Conservation (phyloP, 2,888 invertebrate genomes). For the Dichetophora obliterata region DNA sequence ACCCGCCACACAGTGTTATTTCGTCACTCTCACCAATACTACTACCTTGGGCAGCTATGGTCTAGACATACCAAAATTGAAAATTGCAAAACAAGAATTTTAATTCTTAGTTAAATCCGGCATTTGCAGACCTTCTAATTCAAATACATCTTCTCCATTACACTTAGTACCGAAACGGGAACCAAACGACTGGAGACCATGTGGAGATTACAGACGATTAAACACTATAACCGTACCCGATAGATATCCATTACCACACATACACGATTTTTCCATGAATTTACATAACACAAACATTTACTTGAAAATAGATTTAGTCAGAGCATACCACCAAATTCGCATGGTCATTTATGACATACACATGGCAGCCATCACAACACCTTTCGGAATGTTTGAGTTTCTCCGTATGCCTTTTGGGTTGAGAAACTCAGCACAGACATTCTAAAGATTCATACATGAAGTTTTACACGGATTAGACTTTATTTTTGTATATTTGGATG, state of each 20-base stretch:
- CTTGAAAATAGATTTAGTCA: slow-evolving; percentile 36
- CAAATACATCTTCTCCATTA: too few relatives aligned
- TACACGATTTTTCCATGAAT: slow-evolving; percentile 51
- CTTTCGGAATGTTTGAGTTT: slow-evolving; percentile 39
- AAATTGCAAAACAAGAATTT: too few relatives aligned
- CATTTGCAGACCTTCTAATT: too few relatives aligned
- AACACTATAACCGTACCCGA: slow-evolving; percentile 33
- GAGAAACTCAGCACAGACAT: slow-evolving; percentile 40
- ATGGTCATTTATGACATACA: slow-evolving; percentile 46
- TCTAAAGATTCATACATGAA: slow-evolving; percentile 39
- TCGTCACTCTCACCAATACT: too few relatives aligned
- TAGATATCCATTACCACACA: slow-evolving; percentile 6
- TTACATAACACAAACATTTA: slow-evolving; percentile 37
- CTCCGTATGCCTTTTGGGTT: slow-evolving; percentile 53
- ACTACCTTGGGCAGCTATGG: too few relatives aligned
- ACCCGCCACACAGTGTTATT: too few relatives aligned
- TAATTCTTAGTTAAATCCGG: too few relatives aligned
- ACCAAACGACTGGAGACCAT: background rate
- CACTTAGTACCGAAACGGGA: too few relatives aligned
- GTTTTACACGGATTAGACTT: slow-evolving; percentile 37
- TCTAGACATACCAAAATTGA: too few relatives aligned
- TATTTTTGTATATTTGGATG: slow-evolving; percentile 38
- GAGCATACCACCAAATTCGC: slow-evolving; percentile 51
- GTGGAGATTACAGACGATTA: slow-evolving; percentile 28
- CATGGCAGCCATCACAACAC: slow-evolving; percentile 34